Base-by-base conservation (phyloP, 2,888 invertebrate species). In the Hecatera dysodea region DNA sequence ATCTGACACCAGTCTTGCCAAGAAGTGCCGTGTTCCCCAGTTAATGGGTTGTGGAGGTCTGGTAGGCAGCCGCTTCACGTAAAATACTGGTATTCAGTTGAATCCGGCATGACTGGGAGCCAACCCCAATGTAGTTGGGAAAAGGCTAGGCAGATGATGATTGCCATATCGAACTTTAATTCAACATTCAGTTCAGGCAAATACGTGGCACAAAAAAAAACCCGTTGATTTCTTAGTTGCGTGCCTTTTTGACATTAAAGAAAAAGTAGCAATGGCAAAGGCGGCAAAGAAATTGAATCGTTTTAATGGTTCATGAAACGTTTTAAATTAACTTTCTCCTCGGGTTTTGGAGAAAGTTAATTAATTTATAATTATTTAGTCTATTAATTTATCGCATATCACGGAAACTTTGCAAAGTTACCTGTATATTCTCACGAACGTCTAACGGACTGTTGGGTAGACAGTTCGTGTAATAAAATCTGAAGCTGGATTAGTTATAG, bases 321-420 rank as follows among this genome's bases (percentile, higher is more conserved):
- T 64, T 73, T 24, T 36, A 56, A 67, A 72, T 27, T n/a, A 36
- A 70, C 71, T 83, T 75, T 84, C 69, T 71, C 60, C 9, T 50
- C 7, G 42, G n/a, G 39, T 66, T 60, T 71, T 19, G 39, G 56
- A 57, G 85, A 85, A 82, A 82, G 80, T 73, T 64, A 57, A 72
- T 69, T 69, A 57, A 55, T 60, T 72, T 56, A 50, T 72, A 78
- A 84, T 78, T 78, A 72, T 72, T 64, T 62, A 39, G 33, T 48
- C 12, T 15, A 60, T 71, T 53, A 11, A 71, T 78, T 74, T 72
- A 72, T 56, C 70, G 66, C 9, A 36, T 11, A 77, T 65, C 62
- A 55, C 57, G 68, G 67, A 62, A 72, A 70, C 46, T 36, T 57
- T 36, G 60, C 19, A n/a, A 61, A 65, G 44, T 55, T 59, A 53